Base-by-base conservation (phyloP, 2,888 invertebrate species). In the Axea sp. region DNA sequence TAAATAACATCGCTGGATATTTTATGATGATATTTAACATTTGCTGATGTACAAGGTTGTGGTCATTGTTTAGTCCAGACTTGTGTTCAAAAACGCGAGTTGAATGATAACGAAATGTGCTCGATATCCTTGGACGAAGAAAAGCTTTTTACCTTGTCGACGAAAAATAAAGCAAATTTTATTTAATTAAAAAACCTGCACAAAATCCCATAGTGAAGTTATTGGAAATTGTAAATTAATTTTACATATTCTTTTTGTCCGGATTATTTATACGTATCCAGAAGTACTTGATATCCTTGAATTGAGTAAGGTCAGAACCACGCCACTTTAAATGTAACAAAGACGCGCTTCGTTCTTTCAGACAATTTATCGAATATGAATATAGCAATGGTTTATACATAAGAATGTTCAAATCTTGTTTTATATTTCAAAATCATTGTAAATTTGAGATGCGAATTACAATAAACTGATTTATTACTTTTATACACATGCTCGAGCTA, bases 61-160 rank as follows among this genome's bases (percentile, higher is more conserved):
- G 69, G 64, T 69, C 57, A 68, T 59, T 68, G 73, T 47, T 60
- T 60, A 73, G 73, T 60, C 67, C 39, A 64, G 41, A 39, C 69
- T 59, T 64, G 57, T 28, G 31, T 28, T 74, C 28, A 11, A 65
- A 69, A 71, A 69, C 60, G 49, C 31, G 35, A 30, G 22, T 28
- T 39, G 75, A 60, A 71, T 75, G 28, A 57, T 51, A 73, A 73
- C 51, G 39, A 64, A 43, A 59, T 12, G 11, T 53, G 45, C 33
- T 45, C 14, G 57, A 57, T 57, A 73, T 68, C 73, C 73, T 73
- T 73, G 73, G 9, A 64, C 31, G n/a, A 28, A 68, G 51, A 41
- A 74, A 73, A 68, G 53, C 67, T 55, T 43, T 24, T 60, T 60
- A 51, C 60, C 65, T 75, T 65, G 41, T 26, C 9, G 11, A 30